Base-by-base conservation (phyloP, 2,113 vertebrate species). In the Macheiramphus alcinus region DNA sequence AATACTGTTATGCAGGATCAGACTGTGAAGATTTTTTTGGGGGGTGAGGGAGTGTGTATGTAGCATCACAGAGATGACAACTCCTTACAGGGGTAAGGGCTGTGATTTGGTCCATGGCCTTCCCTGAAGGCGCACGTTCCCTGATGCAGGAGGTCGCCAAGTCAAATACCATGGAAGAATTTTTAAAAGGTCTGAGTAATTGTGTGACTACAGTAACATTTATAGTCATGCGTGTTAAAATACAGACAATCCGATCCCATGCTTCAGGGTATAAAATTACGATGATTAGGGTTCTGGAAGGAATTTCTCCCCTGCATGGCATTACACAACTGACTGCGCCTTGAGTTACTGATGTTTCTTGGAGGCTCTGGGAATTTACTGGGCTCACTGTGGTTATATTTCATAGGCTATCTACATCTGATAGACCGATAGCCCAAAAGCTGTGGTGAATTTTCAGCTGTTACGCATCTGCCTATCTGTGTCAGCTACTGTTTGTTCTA, bases 401-500 rank as follows among this genome's bases (percentile, higher is more conserved):
- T 82, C 43, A n/a, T 36, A 50, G 80, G 38, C 34, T 82, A 31
- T 27, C n/a, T 65, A 71, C 74, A 58, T 88, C 81, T 94, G 67
- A 66, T 95, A 80, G 80, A 56, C 31, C 0, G 5, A 81, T 59
- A 81, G 36, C 67, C 19, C 32, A 50, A 80, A 76, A 95, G 29
- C 74, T 72, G 50, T 36, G 52, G 29, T 63, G 52, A 62, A 45
- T 80, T 83, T 94, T 93, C 25, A 4, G 0, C 36, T 61, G n/a
- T 65, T 52, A 26, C 0, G 0, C 27, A 52, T 80, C 62, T 83
- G 40, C 45, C 21, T 73, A 1, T 38, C 3, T 2, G 3, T 53
- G n/a, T 62, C 25, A 86, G 27, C 25, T 84, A 11, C 25, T 68
- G 6, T 81, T 84, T 66, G 36, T 71, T 91, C 43, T 42, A 40